Evolutionary conservation across 2,797 vertebrate species (phyloP).

Genomic region (Tangara arthus): DNA sequence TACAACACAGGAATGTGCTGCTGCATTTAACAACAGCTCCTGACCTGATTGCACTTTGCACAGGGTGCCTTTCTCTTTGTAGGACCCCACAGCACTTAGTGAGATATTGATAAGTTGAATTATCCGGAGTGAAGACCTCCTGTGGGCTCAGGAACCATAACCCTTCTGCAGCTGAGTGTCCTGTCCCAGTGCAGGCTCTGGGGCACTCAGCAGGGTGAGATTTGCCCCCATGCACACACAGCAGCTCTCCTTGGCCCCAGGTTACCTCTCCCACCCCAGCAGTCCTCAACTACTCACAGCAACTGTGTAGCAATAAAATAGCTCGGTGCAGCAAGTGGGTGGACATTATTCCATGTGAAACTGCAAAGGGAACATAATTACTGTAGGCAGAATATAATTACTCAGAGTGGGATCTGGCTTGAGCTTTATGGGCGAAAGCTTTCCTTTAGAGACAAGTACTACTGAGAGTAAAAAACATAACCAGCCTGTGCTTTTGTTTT

Average conservation of each 20-base stretch:
- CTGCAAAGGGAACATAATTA: not conserved
- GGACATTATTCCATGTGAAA: constrained; percentile 6
- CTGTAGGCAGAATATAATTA: constrained; percentile 30
- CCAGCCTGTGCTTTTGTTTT: not conserved
- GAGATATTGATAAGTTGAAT: not conserved
- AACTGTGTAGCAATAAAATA: not conserved
- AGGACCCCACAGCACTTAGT: not conserved
- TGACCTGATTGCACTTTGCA: not conserved
- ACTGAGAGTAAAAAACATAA: not conserved
- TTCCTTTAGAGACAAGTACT: not conserved
- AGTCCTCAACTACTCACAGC: not conserved
- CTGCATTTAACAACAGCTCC: not conserved
- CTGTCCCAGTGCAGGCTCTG: not conserved
- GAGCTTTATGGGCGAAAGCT: not conserved
- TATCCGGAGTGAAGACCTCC: not conserved
- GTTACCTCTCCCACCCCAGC: not conserved
- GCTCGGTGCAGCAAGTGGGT: not conserved
- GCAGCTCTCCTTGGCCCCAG: not conserved
- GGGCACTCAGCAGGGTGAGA: not conserved
- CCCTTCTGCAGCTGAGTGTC: not conserved
- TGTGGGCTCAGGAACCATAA: not conserved
- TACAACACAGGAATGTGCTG: not conserved
- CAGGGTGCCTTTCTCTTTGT: not conserved
- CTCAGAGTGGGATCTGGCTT: not conserved
- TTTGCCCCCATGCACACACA: not conserved